Conservation (phyloP, 2,888 invertebrate genomes). For the Athripsodes cinereus region DNA sequence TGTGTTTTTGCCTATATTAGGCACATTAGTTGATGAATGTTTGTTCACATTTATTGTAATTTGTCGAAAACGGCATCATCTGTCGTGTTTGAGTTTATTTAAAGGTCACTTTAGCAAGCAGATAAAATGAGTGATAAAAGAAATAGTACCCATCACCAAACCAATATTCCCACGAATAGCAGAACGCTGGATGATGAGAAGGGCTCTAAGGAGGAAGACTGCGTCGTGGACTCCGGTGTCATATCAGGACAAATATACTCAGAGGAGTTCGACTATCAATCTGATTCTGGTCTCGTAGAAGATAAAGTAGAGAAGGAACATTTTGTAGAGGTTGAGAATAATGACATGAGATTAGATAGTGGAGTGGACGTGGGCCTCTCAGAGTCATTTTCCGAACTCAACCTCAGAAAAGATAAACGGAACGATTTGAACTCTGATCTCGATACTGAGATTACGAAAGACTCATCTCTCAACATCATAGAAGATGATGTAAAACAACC, state of each 20-base stretch:
- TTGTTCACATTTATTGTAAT: slow-evolving; percentile 6
- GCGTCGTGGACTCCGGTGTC: slow-evolving; percentile 20
- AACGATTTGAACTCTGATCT: slow-evolving; percentile 34
- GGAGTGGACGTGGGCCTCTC: slow-evolving; percentile 57
- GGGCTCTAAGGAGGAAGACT: slow-evolving; percentile 16
- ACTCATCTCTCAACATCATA: slow-evolving; percentile 20
- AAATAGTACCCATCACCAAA: slow-evolving; percentile 11
- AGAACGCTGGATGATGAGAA: slow-evolving; percentile 20
- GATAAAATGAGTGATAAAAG: slow-evolving; percentile 22
- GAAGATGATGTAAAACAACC: slow-evolving; percentile 28
- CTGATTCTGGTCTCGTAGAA: slow-evolving; percentile 11
- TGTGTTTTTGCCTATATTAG: slow-evolving; percentile 17
- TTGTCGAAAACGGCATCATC: slow-evolving; percentile 3
- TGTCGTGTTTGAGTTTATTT: slow-evolving; percentile 10
- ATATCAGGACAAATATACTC: slow-evolving; percentile 15
- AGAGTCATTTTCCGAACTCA: slow-evolving; percentile 57
- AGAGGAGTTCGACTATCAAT: slow-evolving; percentile 10
- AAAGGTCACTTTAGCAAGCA: slow-evolving; percentile 1
- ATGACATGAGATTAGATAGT: slow-evolving; percentile 48
- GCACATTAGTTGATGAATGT: slow-evolving; percentile 13
- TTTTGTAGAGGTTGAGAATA: slow-evolving; percentile 17
- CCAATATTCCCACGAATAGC: slow-evolving; percentile 12
- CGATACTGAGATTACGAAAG: slow-evolving; percentile 27
- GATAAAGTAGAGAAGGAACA: slow-evolving; percentile 23
- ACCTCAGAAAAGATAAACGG: slow-evolving; percentile 39